Base-by-base conservation (phyloP, 2,113 vertebrate species). In the Rhinogobius similis region DNA sequence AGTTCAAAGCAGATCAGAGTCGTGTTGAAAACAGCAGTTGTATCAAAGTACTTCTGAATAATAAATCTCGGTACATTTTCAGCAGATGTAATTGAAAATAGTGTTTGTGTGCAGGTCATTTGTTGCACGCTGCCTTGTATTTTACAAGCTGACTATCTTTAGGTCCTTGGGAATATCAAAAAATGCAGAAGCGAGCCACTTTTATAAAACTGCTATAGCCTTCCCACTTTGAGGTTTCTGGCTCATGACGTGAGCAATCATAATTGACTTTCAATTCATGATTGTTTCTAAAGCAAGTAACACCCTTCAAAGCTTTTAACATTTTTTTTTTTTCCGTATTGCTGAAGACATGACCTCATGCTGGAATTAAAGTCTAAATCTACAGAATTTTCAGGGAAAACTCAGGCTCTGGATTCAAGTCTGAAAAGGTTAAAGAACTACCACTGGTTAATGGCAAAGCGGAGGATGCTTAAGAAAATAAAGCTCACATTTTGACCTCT, bases 331-430 rank as follows among this genome's bases (percentile, higher is more conserved):
- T 77, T 88, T 75, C 79, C 76, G 73, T 83, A 76, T 77, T 63
- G 67, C 80, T 73, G 52, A 65, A 78, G 70, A 77, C 82, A 75
- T 90, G 88, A 91, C 88, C 85, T 91, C 91, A 88, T 78, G 85
- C 80, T 82, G 85, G 80, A 88, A 90, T 90, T 89, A 88, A 69
- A 79, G 64, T 87, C 87, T 83, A 82, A 89, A 87, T 91, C 81
- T 79, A 70, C n/a, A n/a, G n/a, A n/a, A n/a, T 50, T 87, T 87
- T 84, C 55, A 77, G 72, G 78, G 46, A 63, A 20, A n/a, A 70
- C 65, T 81, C 67, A 56, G 78, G 67, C 68, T 69, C 73, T 87
- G 66, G 82, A 90, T 83, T 84, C 84, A 36, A 72, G 86, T 83
- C 77, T 77, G 76, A 27, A 88, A 76, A 83, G 82, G 84, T 90